phyloP scores from a whole-genome alignment of 2,888 invertebrate species.

The Alitta virens region DNA sequence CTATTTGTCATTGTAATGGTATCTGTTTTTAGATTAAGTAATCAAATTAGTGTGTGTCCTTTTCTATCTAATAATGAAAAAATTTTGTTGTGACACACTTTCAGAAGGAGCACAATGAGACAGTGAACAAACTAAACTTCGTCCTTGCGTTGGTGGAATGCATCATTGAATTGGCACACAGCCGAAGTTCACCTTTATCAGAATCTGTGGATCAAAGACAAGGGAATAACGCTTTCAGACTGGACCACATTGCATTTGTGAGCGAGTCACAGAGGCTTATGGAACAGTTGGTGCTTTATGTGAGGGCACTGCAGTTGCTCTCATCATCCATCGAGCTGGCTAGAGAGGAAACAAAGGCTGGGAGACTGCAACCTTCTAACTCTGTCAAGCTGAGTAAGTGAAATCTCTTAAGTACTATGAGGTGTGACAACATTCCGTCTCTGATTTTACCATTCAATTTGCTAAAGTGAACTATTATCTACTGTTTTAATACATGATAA shows the following conservation, averaged over 20 bases:
- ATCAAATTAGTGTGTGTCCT: too few relatives aligned
- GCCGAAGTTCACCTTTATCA: conserved; percentile 57
- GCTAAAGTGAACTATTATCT: too few relatives aligned
- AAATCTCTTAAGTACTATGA: too few relatives aligned
- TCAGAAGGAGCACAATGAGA: conserved; percentile 54
- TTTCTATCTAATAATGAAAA: too few relatives aligned
- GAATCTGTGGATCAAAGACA: conserved; percentile 35
- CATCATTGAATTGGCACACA: conserved; percentile 72
- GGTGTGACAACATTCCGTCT: too few relatives aligned
- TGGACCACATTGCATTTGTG: conserved; percentile 20
- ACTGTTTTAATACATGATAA: too few relatives aligned
- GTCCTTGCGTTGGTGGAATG: conserved; percentile 93
- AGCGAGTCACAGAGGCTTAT: conserved; percentile 52
- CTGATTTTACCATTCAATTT: too few relatives aligned
- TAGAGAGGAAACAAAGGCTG: conserved; percentile 78
- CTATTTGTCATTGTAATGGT: background rate
- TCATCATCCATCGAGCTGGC: conserved; percentile 87
- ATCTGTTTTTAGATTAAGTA: background rate
- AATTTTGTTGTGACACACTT: too few relatives aligned
- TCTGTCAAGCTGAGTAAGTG: conserved; percentile 82
- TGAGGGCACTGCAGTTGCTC: conserved; percentile 87
- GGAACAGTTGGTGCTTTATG: conserved; percentile 82
- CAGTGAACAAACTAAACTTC: conserved; percentile 94
- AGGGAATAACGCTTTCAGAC: conserved; percentile 10
- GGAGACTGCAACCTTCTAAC: conserved; percentile 83